Evolutionary conservation across 2,888 invertebrate genomes (phyloP).

Genomic region (Eupithecia vulgata): DNA sequence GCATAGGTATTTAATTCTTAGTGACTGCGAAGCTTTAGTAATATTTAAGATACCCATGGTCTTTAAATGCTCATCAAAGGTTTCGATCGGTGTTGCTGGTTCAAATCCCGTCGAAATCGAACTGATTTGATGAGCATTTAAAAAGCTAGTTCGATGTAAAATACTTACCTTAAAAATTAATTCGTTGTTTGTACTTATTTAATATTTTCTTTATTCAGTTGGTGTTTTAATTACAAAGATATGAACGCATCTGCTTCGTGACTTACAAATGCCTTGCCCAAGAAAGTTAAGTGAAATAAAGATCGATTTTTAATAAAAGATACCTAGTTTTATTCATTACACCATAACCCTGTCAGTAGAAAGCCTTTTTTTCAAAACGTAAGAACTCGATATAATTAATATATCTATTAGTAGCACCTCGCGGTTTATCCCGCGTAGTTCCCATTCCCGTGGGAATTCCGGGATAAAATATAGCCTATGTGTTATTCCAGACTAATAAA

Average conservation of each 20-base stretch:
- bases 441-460: no score
- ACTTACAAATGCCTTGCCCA: conserved; percentile 30
- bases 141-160: neutral
- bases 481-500: no score
- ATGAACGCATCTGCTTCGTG: conserved; percentile 26
- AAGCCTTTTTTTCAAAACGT: no score
- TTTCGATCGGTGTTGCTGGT: neutral
- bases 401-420: no score
- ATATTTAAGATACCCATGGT: neutral
- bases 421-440: no score
- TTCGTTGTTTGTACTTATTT: no score
- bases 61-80: neutral
- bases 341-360: no score
- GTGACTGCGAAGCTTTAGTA: neutral
- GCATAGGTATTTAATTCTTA: neutral
- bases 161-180: neutral
- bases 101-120: neutral
- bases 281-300: conserved; percentile 11
- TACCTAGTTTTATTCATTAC: neutral
- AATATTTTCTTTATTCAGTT: neutral
- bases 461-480: no score
- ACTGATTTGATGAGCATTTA: neutral
- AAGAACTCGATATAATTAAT: no score
- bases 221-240: neutral
- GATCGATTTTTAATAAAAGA: conserved; percentile 1